Conservation (phyloP, 2,797 vertebrate species). For the Emys orbicularis region DNA sequence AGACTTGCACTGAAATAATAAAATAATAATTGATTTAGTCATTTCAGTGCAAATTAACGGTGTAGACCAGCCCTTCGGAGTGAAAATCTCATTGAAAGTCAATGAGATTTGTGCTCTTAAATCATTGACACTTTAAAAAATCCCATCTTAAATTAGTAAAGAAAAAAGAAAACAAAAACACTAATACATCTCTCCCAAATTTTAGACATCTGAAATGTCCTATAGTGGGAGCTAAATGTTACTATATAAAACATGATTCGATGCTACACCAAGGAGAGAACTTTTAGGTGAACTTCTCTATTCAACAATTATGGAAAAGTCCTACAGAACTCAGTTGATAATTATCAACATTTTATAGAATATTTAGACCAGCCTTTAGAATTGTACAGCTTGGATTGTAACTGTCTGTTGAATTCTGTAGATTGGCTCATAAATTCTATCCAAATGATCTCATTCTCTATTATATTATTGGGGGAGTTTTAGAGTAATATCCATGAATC, state of each 20-base stretch:
- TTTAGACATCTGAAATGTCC: background rate
- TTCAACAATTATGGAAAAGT: background rate
- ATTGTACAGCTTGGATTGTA: background rate
- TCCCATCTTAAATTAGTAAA: background rate
- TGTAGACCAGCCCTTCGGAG: background rate
- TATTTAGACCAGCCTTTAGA: accelerated
- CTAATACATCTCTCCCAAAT: background rate
- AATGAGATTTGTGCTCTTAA: background rate
- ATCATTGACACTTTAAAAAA: background rate
- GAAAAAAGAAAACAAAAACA: background rate
- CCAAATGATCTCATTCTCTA: background rate
- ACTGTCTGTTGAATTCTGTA: background rate
- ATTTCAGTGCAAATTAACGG: background rate
- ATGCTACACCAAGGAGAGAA: accelerated
- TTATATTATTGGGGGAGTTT: background rate
- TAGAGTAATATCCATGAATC: no score
- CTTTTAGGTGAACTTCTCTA: background rate
- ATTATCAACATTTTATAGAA: no score
- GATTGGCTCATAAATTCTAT: background rate
- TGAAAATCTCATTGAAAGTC: background rate
- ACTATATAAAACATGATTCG: background rate
- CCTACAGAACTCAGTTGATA: background rate
- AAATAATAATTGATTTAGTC: background rate
- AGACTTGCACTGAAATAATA: background rate
- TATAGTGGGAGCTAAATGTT: background rate